Evolutionary conservation across 2,113 vertebrate species (phyloP).

Genomic region (Phainopepla nitens): DNA sequence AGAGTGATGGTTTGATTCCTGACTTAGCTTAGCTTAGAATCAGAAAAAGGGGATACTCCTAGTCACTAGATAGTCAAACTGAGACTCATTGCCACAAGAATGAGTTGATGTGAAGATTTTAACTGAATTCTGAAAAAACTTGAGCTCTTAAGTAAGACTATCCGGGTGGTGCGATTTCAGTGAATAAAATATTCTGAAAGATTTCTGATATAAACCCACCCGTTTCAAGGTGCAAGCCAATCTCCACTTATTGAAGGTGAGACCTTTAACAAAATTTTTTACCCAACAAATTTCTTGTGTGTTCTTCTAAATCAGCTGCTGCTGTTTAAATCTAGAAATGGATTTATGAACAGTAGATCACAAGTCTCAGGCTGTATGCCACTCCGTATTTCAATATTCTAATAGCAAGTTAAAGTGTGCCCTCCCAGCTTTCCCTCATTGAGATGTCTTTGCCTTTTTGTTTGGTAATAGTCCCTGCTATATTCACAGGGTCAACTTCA

Average conservation of each 20-base stretch:
- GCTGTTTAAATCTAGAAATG: background rate
- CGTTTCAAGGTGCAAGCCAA: background rate
- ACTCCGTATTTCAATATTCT: background rate
- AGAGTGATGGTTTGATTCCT: background rate
- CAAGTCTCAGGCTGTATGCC: background rate
- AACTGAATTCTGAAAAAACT: background rate
- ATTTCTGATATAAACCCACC: background rate
- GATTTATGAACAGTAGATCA: background rate
- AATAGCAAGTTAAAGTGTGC: background rate
- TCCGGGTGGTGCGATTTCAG: background rate
- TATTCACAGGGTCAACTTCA: background rate
- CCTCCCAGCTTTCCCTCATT: background rate
- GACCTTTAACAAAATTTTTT: background rate
- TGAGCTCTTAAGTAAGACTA: background rate
- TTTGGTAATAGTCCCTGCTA: background rate
- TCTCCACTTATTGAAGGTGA: background rate
- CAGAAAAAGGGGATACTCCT: background rate
- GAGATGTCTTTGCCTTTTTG: background rate
- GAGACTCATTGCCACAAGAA: background rate
- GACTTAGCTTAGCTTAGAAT: background rate
- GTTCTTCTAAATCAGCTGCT: background rate
- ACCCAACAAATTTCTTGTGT: background rate
- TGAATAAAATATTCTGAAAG: background rate
- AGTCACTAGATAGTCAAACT: background rate
- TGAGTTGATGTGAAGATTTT: background rate